Conservation (phyloP, 2,113 vertebrate species). For the Motacilla tschutschensis region DNA sequence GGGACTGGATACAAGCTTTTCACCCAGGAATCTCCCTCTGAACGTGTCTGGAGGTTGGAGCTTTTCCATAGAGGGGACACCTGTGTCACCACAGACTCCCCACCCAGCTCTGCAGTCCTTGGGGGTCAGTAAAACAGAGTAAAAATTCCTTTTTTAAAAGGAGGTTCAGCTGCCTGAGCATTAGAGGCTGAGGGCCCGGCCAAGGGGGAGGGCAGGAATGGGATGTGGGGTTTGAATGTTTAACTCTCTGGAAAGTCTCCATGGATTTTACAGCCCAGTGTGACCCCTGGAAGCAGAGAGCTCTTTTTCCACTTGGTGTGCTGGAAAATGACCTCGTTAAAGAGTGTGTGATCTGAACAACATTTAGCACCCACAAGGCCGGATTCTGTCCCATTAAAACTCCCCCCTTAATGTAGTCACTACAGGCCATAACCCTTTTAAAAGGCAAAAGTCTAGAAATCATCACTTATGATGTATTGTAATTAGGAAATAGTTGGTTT, state of each 20-base stretch:
- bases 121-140: background rate
- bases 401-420: background rate
- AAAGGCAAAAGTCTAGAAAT: background rate
- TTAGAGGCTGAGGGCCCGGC: background rate
- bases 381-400: background rate
- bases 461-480: too few relatives aligned
- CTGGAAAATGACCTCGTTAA: background rate
- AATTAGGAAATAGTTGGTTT: too few relatives aligned
- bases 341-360: background rate
- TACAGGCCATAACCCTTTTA: background rate
- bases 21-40: background rate
- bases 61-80: background rate
- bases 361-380: background rate
- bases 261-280: background rate
- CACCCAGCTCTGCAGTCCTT: background rate
- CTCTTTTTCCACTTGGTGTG: background rate
- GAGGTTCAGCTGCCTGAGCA: background rate
- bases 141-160: background rate
- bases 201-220: background rate
- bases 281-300: background rate
- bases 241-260: background rate
- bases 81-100: background rate
- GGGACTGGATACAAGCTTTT: background rate
- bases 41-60: fast-evolving
- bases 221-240: background rate